Evolutionary conservation across 1,140 invertebrate species (phyloP), one percentile per base, ranked within the genome.

Genomic region (Zelostemma sp.): DNA sequence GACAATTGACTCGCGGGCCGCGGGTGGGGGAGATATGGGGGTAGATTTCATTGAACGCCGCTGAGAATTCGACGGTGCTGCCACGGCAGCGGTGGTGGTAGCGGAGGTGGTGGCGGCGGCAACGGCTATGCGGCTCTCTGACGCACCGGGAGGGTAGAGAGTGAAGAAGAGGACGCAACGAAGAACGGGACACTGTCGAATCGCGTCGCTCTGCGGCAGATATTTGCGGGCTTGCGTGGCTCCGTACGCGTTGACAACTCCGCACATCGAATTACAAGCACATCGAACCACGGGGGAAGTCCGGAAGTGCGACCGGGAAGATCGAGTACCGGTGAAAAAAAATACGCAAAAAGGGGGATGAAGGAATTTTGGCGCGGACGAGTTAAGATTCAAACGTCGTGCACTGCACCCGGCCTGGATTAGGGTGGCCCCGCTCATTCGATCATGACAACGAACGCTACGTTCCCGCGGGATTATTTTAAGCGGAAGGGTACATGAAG

Each of bases 51-150:
- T 81, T 74, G 81, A 83, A 82, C 75, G 72, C 51, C 40, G 67
- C 57, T 67, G 69, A 72, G 78, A 81, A 81, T 74, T 78, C 71
- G 68, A 75, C 70, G 68, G 80, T 81, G 80, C 78, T 81, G 80
- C 80, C 72, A 31, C 74, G 46, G 69, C 54, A 64, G 55, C 70
- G 77, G 72, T 75, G 77, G 76, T 71, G 67, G 66, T 73, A n/a
- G n/a, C 73, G 72, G 70, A 50, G 63, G 69, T 72, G 64, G 54
- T 58, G 67, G 46, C 21, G 21, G 21, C 21, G 21, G 33, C 74
- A 46, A 68, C 54, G 67, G 58, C 70, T 77, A 73, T 76, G 77
- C 77, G 73, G 68, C 68, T 74, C 68, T 74, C 73, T 74, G 70
- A 51, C 66, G 69, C 72, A 67, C 60, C 61, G 67, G 50, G 59